phyloP scores from a whole-genome alignment of 1,140 invertebrate genomes.

The Coenobita brevimanus region DNA sequence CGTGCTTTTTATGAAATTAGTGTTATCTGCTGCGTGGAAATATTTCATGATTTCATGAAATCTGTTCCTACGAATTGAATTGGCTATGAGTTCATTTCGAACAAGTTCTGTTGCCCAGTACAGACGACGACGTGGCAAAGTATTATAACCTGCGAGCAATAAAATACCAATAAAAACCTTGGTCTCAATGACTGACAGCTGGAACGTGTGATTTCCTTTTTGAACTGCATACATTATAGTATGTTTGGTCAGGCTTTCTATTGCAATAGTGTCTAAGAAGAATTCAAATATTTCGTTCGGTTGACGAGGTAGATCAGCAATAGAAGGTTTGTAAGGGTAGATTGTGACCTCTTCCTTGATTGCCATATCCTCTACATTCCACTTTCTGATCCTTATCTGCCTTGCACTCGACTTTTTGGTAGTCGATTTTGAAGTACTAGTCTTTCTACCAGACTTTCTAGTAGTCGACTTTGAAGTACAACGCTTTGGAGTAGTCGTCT shows the following conservation, averaged over 20 bases:
- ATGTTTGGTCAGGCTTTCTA: background rate
- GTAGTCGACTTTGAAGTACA: conserved; percentile 22
- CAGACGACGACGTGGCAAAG: conserved; percentile 9
- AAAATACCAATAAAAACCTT: conserved; percentile 33
- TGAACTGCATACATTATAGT: conserved; percentile 20
- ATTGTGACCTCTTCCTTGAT: background rate
- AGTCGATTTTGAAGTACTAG: conserved; percentile 22
- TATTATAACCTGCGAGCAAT: conserved; percentile 7
- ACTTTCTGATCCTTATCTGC: conserved; percentile 14
- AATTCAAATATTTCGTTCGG: conserved; percentile 20
- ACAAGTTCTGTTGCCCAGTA: conserved; percentile 20
- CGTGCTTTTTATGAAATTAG: conserved; percentile 1
- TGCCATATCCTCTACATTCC: conserved; percentile 24
- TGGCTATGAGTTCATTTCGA: conserved; percentile 12
- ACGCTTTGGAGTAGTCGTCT: background rate
- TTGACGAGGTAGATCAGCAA: conserved; percentile 25
- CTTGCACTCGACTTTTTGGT: background rate
- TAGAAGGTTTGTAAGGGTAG: conserved; percentile 20
- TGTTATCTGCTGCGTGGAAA: conserved; percentile 36
- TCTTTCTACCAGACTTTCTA: conserved; percentile 9
- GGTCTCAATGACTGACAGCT: background rate
- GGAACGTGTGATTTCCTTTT: conserved; percentile 44
- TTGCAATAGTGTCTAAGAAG: conserved; percentile 24
- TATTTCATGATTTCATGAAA: conserved; percentile 44
- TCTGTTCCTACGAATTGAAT: conserved; percentile 10